Evolutionary conservation across 1,140 invertebrate species (phyloP).

Genomic region (Diorhabda carinulata): DNA sequence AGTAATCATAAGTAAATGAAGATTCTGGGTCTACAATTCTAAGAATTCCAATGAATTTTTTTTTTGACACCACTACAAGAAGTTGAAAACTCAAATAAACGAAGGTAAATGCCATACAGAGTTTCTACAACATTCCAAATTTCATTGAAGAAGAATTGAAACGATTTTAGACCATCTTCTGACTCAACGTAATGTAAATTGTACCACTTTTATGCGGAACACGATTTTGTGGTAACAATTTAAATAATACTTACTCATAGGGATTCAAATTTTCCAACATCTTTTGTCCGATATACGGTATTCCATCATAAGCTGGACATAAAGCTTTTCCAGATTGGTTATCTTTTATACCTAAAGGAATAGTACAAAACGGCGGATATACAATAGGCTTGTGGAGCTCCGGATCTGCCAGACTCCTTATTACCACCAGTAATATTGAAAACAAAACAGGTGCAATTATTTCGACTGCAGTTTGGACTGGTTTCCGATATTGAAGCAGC

Average conservation of each 20-base stretch:
- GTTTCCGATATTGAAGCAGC: conserved; percentile 70
- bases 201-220: no score
- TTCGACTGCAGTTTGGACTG: conserved; percentile 67
- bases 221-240: no score
- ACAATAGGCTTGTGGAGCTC: conserved; percentile 22
- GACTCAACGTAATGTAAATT: no score
- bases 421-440: conserved; percentile 63
- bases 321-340: neutral
- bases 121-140: no score
- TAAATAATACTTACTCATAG: neutral
- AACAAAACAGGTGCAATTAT: conserved; percentile 67
- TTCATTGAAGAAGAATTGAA: no score
- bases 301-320: neutral
- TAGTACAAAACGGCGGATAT: conserved; percentile 42
- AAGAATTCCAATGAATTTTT: no score
- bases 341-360: conserved; percentile 9
- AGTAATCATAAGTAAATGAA: no score
- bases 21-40: no score
- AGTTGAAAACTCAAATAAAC: no score
- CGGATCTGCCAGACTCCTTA: conserved; percentile 54
- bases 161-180: no score
- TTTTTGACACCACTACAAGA: no score
- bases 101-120: no score
- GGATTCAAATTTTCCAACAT: neutral
- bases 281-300: neutral